Base-by-base conservation (phyloP, 1,140 invertebrate species). In the Drosophila equinoxialis region DNA sequence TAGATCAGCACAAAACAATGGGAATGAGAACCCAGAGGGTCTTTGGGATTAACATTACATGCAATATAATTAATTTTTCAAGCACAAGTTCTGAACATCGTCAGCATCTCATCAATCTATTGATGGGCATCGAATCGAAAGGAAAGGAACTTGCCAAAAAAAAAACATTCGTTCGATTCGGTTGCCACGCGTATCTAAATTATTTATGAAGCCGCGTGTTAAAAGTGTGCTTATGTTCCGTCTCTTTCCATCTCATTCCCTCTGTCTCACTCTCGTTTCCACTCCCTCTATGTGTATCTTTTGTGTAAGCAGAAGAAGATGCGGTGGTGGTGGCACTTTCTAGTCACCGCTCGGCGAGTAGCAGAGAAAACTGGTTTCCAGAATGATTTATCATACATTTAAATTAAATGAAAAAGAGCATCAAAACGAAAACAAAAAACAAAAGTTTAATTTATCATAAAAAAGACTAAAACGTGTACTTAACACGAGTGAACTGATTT, bases 321-420 rank as follows among this genome's bases (percentile, higher is more conserved):
- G 73, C 72, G 81, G 70, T 84, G 70, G 68, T 77, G 83, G 73
- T 74, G 84, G 80, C 84, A 87, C 84, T 87, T 87, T 87, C 84
- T 87, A 87, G 84, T 83, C 59, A 69, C 79, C 74, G 79, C 65
- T 51, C 23, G 51, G 45, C 45, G 54, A 72, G 83, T 51, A 74
- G 77, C 69, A 78, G 68, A 73, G 68, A 71, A 64, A 87, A 89
- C 84, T 67, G 85, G 84, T 89, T 89, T 89, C 64, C 68, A 67
- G 67, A 89, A 89, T 89, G 84, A 89, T 89, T 89, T 89, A 89
- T 89, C 84, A 84, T 90, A 81, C 81, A 81, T 89, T 89, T 89
- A 81, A 89, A 79, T 79, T 76, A 89, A 84, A 71, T 67, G 48
- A 79, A 89, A 86, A 89, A 67, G 71, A 89, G 74, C 84, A 80